Percentiles rank a stretch among this genome's conserved stretches.
Evolutionary conservation across 2,888 invertebrate genomes (phyloP).

Genomic region (Apodemia zela): DNA sequence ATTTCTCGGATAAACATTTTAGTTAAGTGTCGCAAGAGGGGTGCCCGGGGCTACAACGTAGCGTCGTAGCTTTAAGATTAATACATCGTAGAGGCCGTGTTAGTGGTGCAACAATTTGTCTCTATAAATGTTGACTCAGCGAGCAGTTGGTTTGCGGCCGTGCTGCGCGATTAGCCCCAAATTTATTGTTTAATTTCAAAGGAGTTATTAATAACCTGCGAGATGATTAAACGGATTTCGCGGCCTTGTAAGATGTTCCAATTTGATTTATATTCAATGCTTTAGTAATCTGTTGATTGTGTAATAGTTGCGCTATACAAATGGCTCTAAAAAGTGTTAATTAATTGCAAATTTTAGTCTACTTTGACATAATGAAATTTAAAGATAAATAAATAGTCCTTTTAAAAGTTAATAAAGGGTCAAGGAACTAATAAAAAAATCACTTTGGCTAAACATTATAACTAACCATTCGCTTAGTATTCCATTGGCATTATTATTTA

Average conservation of each 20-base stretch:
- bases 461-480: too few relatives aligned
- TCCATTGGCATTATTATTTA: too few relatives aligned
- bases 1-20: conserved; percentile 55
- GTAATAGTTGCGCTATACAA: not conserved
- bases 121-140: conserved; percentile 80
- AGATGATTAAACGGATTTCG: conserved; percentile 76
- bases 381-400: too few relatives aligned
- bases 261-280: conserved; percentile 62
- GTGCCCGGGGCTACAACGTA: conserved; percentile 44
- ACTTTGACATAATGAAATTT: too few relatives aligned
- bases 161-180: conserved; percentile 74
- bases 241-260: conserved; percentile 61
- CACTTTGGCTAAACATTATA: too few relatives aligned
- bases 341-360: too few relatives aligned
- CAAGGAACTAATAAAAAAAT: too few relatives aligned
- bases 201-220: conserved; percentile 74
- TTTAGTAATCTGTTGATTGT: conserved; percentile 50
- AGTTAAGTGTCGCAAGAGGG: conserved; percentile 39
- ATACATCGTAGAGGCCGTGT: conserved; percentile 70
- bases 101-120: conserved; percentile 78
- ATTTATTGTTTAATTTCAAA: conserved; percentile 80
- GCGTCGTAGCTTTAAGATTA: conserved; percentile 66
- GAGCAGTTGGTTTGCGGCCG: conserved; percentile 61
- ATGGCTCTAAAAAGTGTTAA: not conserved
- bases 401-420: too few relatives aligned